A percentile compares a stretch with the other conserved stretches of the same genome.
Evolutionary conservation across 2,797 vertebrate genomes (phyloP).

Genomic region (Synaphobranchus kaupii): DNA sequence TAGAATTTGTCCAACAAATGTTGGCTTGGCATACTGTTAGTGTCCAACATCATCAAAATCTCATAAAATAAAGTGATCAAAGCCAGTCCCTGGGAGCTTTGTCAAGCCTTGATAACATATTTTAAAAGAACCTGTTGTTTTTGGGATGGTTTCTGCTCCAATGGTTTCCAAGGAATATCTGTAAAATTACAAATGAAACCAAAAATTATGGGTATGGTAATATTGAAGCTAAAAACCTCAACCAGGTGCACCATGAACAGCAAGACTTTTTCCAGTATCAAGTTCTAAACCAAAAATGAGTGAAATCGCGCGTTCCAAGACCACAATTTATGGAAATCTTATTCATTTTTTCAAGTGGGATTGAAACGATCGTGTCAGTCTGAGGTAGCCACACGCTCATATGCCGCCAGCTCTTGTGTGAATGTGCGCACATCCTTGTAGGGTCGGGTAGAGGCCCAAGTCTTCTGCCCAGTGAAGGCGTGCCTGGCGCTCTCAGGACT

Average conservation of each 20-base stretch:
- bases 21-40: background rate
- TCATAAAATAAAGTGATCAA: background rate
- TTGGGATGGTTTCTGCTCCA: background rate
- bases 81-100: background rate
- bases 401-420: background rate
- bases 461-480: background rate
- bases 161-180: background rate
- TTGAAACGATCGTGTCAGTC: background rate
- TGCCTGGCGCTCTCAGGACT: background rate
- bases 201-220: background rate
- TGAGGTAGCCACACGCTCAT: background rate
- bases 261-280: background rate
- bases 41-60: background rate
- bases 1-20: background rate
- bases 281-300: background rate
- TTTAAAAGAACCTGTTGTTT: background rate
- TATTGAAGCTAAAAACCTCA: background rate
- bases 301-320: background rate
- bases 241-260: background rate
- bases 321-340: background rate
- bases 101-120: background rate
- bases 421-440: background rate
- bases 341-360: background rate
- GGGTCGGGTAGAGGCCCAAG: constrained; percentile 3
- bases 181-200: too few relatives aligned